Evolutionary conservation across 92 coral and sea anemone genomes (phyloP).

Genomic region (Heteractis magnifica): DNA sequence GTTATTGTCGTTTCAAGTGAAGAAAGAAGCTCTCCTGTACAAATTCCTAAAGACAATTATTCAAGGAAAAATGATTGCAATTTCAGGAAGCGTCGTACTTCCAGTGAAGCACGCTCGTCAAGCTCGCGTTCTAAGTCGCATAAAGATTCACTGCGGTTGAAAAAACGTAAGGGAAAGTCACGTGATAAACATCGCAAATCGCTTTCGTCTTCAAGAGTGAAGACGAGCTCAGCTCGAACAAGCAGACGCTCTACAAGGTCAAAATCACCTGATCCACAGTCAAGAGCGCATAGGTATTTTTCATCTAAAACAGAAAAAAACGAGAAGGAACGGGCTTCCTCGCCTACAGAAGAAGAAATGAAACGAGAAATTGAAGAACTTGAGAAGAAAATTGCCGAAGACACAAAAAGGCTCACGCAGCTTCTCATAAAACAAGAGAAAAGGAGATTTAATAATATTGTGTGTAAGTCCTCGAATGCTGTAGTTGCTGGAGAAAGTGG

Average conservation of each 20-base stretch:
- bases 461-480: not conserved
- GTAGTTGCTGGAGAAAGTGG: slow-evolving; percentile 4
- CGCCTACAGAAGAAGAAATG: slow-evolving; percentile 65
- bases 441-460: slow-evolving; percentile 11
- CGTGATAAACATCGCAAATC: slow-evolving; percentile 14
- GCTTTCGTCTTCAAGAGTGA: slow-evolving; percentile 2
- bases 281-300: not conserved
- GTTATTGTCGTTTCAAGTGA: slow-evolving; percentile 61
- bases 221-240: not conserved
- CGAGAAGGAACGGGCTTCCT: slow-evolving; percentile 12
- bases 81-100: not conserved
- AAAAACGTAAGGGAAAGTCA: slow-evolving; percentile 8
- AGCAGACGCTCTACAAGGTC: not conserved
- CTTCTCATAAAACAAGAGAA: slow-evolving; percentile 61
- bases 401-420: slow-evolving; percentile 59
- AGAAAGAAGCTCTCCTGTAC: slow-evolving; percentile 36
- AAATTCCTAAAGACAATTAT: not conserved
- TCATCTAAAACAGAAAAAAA: not conserved
- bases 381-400: slow-evolving; percentile 66
- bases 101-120: slow-evolving; percentile 4
- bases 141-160: not conserved
- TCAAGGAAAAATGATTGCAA: not conserved
- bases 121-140: slow-evolving; percentile 21
- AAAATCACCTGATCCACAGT: slow-evolving; percentile 1
- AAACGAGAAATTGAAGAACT: slow-evolving; percentile 76